These are phyloP conservation scores for Mythimna impura DNA, from an alignment of 2,888 invertebrate genomes.

Conservation along the genomic window DNA sequence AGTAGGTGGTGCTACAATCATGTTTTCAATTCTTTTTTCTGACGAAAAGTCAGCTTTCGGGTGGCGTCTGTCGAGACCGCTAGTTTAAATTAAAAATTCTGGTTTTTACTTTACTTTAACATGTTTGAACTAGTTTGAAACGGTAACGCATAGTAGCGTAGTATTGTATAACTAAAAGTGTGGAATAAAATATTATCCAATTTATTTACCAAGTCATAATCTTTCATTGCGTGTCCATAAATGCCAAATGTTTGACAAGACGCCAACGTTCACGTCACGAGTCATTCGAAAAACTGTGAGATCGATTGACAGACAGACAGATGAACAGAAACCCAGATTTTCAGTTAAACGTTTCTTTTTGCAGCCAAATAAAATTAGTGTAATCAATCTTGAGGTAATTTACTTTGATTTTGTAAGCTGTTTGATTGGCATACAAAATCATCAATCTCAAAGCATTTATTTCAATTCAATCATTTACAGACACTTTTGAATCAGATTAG, in stretches of 20 bases:
- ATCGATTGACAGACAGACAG: slow-evolving; percentile 5
- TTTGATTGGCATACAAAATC: too few species aligned
- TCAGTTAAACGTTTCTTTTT: not conserved
- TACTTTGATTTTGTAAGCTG: not conserved
- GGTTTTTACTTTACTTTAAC: not conserved
- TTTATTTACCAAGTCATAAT: not conserved
- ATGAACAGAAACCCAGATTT: not conserved
- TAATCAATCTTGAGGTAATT: not conserved
- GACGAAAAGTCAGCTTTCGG: too few species aligned
- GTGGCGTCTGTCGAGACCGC: too few species aligned
- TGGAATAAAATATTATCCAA: too few species aligned
- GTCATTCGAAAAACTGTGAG: not conserved
- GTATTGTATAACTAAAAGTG: too few species aligned
- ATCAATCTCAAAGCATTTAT: too few species aligned
- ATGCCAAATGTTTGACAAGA: not conserved
- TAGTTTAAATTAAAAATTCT: not conserved
- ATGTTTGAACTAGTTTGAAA: not conserved
- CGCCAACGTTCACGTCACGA: not conserved
- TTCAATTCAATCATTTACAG: too few species aligned
- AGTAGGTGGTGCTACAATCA: too few species aligned
- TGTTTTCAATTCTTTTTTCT: too few species aligned
- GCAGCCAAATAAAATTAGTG: not conserved
- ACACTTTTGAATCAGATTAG: too few species aligned
- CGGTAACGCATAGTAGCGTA: too few species aligned
- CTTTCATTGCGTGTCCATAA: slow-evolving; percentile 3